Percentiles rank a stretch among this genome's conserved stretches.
phyloP scores from a whole-genome alignment of 1,140 invertebrate genomes.

The Aleiodes sp. region DNA sequence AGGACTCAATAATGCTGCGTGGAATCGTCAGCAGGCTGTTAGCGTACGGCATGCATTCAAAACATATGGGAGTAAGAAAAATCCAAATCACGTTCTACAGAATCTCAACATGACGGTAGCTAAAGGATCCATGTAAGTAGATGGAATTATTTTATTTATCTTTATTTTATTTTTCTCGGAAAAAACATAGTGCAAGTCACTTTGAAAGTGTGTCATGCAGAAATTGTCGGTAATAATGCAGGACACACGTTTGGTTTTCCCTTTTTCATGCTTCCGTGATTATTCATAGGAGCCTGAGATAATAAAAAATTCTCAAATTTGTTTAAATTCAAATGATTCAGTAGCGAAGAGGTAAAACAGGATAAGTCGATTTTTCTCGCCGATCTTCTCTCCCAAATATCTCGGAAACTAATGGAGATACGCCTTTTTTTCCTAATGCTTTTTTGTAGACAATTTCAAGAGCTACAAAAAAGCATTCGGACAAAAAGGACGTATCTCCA shows the following conservation, averaged over 20 bases:
- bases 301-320: too few relatives aligned
- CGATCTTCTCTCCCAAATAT: too few relatives aligned
- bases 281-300: neutral
- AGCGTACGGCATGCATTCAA: constrained; percentile 87
- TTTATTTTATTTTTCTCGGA: constrained; percentile 11
- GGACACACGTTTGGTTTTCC: neutral
- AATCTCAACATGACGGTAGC: constrained; percentile 91
- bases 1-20: constrained; percentile 59
- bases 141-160: neutral
- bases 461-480: too few relatives aligned
- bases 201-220: neutral
- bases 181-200: constrained; percentile 4
- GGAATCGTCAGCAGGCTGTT: constrained; percentile 80
- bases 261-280: constrained; percentile 1
- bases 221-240: too few relatives aligned
- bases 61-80: constrained; percentile 84
- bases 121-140: constrained; percentile 89
- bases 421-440: too few relatives aligned
- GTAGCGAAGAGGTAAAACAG: too few relatives aligned
- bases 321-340: too few relatives aligned
- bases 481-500: too few relatives aligned
- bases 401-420: too few relatives aligned
- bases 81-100: constrained; percentile 83
- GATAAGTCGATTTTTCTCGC: too few relatives aligned
- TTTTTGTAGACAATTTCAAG: too few relatives aligned